These are phyloP conservation scores for Epistrophe grossulariae DNA, from an alignment of 2,888 invertebrate species.

Conservation along the genomic window DNA sequence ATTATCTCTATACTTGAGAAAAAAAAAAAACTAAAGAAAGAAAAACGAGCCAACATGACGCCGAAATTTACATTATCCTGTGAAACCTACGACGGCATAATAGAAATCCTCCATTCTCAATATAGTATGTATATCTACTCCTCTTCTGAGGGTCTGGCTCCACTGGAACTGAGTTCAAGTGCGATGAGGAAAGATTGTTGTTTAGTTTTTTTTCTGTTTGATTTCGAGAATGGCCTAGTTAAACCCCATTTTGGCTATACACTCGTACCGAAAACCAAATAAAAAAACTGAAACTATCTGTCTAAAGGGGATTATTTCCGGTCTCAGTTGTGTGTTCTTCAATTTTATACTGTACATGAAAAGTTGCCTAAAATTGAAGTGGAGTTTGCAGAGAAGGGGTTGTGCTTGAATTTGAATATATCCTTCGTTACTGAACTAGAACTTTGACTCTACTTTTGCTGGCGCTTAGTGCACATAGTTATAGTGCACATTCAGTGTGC, in stretches of 20 bases:
- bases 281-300: conserved; percentile 14
- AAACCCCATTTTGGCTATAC: conserved; percentile 43
- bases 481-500: background rate
- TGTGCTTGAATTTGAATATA: conserved; percentile 47
- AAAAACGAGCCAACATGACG: conserved; percentile 47
- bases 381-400: background rate
- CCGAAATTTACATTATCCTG: conserved; percentile 71
- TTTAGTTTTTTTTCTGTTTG: conserved; percentile 56
- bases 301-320: conserved; percentile 64
- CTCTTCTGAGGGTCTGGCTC: conserved; percentile 2
- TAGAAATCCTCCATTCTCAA: conserved; percentile 37
- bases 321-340: conserved; percentile 38
- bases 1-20: conserved; percentile 42
- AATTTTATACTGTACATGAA: background rate
- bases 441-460: conserved; percentile 48
- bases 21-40: conserved; percentile 20
- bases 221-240: conserved; percentile 64
- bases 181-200: conserved; percentile 57
- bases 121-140: too few species aligned
- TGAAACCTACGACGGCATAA: conserved; percentile 46
- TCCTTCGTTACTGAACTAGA: conserved; percentile 66
- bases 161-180: conserved; percentile 59
- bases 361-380: conserved; percentile 12
- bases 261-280: background rate
- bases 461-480: background rate